Base-by-base conservation (phyloP, 2,888 invertebrate species). In the Petrolisthes manimaculis region DNA sequence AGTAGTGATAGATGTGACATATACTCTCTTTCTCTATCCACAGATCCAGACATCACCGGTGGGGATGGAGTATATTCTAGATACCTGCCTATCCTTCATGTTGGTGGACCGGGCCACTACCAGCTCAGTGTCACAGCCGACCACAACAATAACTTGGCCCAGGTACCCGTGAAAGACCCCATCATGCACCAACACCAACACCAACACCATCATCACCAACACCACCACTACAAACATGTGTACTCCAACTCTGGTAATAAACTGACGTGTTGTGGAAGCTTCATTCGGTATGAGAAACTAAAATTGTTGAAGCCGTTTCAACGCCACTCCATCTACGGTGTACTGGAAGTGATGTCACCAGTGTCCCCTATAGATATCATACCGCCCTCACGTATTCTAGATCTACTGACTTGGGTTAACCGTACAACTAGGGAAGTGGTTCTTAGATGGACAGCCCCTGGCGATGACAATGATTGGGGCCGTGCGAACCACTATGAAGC, bases 51-150 rank as follows among this genome's bases (percentile, higher is more conserved):
- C 92, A 93, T 95, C 37, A 94, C 94, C 21, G 94, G 94, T 92
- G 94, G 94, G 0, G 95, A 95, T 92, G 95, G 95, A 0, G 93
- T 95, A 21, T 96, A 95, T 92, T 94, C 95, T 0, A 93, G 95
- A 78, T 95, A 95, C 92, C 94, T 95, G 91, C 91, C 91, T 1
- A 85, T 55, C 37, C 85, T 91, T 54, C 84, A 83, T n/a, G 37
- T 37, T 37, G 84, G 87, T 9, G 86, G 86, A 37, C 88, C 89
- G 0, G 91, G 91, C 18, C 91, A 89, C 85, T 91, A 91, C 85
- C 89, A 91, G 85, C 89, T 91, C 74, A 89, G 88, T 54, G 88
- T 89, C 37, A 61, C 86, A 37, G 88, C 85, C 24, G 89, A 89
- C 71, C 86, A 91, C 83, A 91, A 91, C 83, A 89, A 79, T 56